phyloP scores from a whole-genome alignment of 2,797 vertebrate genomes.

The Rhynchotus rufescens region DNA sequence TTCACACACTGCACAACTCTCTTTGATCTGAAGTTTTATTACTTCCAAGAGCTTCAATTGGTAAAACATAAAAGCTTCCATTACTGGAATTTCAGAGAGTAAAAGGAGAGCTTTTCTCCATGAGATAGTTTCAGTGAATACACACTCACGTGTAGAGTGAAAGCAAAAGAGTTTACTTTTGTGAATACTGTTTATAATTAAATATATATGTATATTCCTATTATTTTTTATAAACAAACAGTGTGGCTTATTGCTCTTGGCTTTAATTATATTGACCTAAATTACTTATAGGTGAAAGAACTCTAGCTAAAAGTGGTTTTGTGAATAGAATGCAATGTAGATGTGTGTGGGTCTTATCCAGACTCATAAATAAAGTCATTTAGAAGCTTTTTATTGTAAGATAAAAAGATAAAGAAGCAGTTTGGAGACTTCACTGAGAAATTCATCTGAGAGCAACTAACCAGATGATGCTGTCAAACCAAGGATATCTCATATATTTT shows the following conservation, averaged over 20 bases:
- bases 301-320: not conserved
- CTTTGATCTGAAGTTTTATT: not conserved
- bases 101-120: not conserved
- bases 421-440: not conserved
- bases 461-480: not conserved
- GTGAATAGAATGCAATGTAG: not conserved
- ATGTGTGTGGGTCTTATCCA: not conserved
- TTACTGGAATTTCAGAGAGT: not conserved
- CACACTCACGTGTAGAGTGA: not conserved
- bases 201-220: not conserved
- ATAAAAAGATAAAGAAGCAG: not conserved
- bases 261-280: slow-evolving; percentile 15
- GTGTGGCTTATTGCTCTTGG: not conserved
- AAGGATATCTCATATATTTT: not conserved
- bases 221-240: not conserved
- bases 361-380: not conserved
- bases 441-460: not conserved
- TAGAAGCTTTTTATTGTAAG: not conserved
- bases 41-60: slow-evolving; percentile 14
- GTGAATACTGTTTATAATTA: not conserved
- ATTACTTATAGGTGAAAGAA: slow-evolving; percentile 29
- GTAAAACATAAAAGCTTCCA: slow-evolving; percentile 12
- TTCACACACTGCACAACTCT: not conserved
- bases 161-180: not conserved
- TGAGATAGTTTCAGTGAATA: not conserved